Evolutionary conservation across 2,113 vertebrate genomes (phyloP), one percentile per base, ranked within the genome.

Genomic region (Phyllopteryx taeniolatus): DNA sequence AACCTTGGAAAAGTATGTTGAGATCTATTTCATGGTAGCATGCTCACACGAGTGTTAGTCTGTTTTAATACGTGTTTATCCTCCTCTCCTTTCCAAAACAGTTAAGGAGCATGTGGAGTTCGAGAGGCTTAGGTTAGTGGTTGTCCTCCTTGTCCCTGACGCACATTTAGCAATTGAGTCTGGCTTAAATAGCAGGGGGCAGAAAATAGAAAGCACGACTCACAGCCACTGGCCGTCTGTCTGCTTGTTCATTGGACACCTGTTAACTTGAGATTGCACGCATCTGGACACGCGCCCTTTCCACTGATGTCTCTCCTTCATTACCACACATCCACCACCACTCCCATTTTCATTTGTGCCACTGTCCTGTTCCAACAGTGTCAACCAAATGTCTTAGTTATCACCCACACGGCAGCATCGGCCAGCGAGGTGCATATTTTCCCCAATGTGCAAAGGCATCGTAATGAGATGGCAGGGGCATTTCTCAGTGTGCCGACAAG

Each of bases 151-250:
- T 12, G 66, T 59, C 53, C 0, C 46, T 39, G 9, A 68, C 3
- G 71, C 60, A 51, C 0, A 8, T 17, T 51, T n/a, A 44, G 71
- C 54, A 35, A 47, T 43, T 22, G 54, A 77, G 57, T 73, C 31
- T 5, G 31, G 46, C 78, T 53, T n/a, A 27, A 79, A 75, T 73
- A 70, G 75, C 66, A 59, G 14, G 19, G n/a, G 27, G 67, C 17
- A 79, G 68, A 78, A 79, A 76, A 82, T 76, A 79, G 72, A 76
- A 72, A 71, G 54, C 11, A 42, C 65, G 66, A 78, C 56, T 69
- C 46, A 5, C 8, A 22, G 35, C 70, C 54, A 46, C n/a, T 17
- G 8, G 20, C 46, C n/a, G 44, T 75, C 72, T 54, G 67, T 67
- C 35, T 72, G 71, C 67, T 63, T 67, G 59, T 67, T 75, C 71